A percentile compares a stretch with the other conserved stretches of the same genome.
Evolutionary conservation across 23 tunicate species (phyloP).

Genomic region (Styela plicata): DNA sequence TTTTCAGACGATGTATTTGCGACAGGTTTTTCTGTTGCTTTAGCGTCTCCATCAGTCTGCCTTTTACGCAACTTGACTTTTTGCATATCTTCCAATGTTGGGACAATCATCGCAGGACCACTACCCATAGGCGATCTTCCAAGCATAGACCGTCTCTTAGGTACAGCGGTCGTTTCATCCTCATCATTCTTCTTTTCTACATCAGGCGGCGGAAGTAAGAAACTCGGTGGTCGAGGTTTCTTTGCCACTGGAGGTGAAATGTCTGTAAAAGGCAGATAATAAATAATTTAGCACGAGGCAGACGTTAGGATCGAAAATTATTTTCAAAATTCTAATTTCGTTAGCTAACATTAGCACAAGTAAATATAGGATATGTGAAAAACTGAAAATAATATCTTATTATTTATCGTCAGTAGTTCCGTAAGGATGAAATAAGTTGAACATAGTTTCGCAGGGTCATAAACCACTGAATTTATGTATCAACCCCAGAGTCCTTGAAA

Average conservation of each 20-base stretch:
- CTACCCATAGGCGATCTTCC: not conserved
- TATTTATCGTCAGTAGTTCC: too few relatives aligned
- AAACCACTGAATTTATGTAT: too few relatives aligned
- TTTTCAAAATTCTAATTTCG: too few relatives aligned
- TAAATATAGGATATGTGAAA: too few relatives aligned
- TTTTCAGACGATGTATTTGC: not conserved
- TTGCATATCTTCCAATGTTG: constrained; percentile 1
- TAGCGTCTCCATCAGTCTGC: not conserved
- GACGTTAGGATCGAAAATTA: too few relatives aligned
- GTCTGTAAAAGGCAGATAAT: too few relatives aligned
- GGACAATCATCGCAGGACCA: not conserved
- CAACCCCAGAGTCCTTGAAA: too few relatives aligned
- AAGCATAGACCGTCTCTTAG: not conserved
- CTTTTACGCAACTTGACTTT: not conserved
- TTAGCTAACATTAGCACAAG: too few relatives aligned
- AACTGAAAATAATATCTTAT: too few relatives aligned
- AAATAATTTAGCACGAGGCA: too few relatives aligned
- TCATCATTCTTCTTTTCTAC: not conserved
- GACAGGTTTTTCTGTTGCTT: not conserved
- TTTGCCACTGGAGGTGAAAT: not conserved
- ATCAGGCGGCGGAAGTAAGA: not conserved
- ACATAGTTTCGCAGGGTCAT: too few relatives aligned
- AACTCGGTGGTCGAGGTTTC: constrained; percentile 1
- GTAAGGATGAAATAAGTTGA: too few relatives aligned
- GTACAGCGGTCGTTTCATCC: not conserved